phyloP scores from a whole-genome alignment of 2,797 vertebrate genomes.

The Avahi laniger region DNA sequence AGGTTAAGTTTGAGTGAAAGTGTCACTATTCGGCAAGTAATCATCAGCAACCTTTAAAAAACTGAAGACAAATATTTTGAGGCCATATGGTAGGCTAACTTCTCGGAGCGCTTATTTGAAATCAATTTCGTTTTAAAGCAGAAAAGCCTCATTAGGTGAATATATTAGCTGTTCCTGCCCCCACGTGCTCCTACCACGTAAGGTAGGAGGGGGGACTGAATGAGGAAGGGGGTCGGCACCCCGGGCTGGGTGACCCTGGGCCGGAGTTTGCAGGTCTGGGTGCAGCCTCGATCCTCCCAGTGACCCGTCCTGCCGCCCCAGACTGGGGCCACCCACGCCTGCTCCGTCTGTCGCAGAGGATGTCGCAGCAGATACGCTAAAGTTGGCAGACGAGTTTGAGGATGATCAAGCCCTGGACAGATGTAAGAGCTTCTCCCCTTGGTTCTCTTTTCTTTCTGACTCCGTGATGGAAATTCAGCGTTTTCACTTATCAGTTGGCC shows the following conservation, averaged over 20 bases:
- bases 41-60: accelerated
- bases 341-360: accelerated
- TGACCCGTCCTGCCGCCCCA: accelerated
- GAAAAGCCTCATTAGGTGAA: neutral
- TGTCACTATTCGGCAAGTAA: neutral
- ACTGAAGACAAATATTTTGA: neutral
- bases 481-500: neutral
- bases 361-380: accelerated
- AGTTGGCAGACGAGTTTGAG: neutral
- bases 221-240: accelerated
- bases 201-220: accelerated
- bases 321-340: accelerated
- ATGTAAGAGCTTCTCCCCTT: accelerated
- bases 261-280: no score
- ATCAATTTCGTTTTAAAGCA: neutral
- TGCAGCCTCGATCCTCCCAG: no score
- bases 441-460: neutral
- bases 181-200: neutral
- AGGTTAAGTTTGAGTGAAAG: neutral
- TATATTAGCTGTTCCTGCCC: neutral
- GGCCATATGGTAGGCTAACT: neutral
- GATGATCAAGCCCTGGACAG: accelerated
- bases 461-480: neutral
- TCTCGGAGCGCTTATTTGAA: neutral
- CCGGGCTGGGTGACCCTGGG: neutral